Conservation (phyloP, 2,113 vertebrate genomes). For the Eira barbara region DNA sequence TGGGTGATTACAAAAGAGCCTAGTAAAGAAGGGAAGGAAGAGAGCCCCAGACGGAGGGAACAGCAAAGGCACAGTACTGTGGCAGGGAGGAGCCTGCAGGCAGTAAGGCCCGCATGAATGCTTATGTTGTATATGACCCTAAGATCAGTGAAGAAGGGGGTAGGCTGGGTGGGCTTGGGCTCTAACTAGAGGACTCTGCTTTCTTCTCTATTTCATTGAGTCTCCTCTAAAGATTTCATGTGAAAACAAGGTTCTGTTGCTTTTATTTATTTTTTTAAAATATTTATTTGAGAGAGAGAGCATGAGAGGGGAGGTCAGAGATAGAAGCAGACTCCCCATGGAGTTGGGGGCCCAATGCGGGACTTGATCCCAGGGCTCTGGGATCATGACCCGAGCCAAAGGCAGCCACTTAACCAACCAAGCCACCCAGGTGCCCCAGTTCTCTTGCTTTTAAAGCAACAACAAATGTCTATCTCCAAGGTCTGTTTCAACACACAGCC, state of each 20-base stretch:
- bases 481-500: neutral
- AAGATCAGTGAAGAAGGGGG: neutral
- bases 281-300: too few relatives aligned
- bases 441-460: conserved; percentile 19
- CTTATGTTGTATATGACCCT: neutral
- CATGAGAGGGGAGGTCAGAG: too few relatives aligned
- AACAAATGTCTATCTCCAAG: neutral
- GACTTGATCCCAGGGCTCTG: too few relatives aligned
- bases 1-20: neutral
- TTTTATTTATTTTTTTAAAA: neutral
- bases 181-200: neutral
- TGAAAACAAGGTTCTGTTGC: neutral
- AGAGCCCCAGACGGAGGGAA: neutral
- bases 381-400: too few relatives aligned
- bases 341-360: too few relatives aligned
- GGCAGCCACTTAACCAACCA: too few relatives aligned
- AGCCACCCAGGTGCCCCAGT: too few relatives aligned
- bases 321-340: too few relatives aligned
- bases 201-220: neutral
- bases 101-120: neutral
- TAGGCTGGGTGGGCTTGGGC: neutral
- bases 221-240: neutral
- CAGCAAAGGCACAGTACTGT: neutral
- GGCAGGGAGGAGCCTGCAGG: neutral
- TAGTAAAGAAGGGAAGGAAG: neutral